phyloP scores from a whole-genome alignment of 2,888 invertebrate species.

The Ormyrus nitidulus region DNA sequence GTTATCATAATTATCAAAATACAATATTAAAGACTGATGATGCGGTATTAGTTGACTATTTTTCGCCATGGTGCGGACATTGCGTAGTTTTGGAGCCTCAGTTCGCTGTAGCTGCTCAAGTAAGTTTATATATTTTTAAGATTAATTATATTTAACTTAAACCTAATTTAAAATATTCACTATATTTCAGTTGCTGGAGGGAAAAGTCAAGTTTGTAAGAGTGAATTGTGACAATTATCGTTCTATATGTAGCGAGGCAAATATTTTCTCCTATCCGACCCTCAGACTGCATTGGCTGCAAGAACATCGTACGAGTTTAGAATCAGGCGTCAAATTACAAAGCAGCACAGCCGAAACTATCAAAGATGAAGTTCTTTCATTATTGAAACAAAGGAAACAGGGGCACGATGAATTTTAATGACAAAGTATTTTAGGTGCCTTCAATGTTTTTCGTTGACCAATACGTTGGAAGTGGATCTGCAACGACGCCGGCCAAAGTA shows the following conservation, averaged over 20 bases:
- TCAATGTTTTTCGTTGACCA: slow-evolving; percentile 3
- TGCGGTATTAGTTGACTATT: slow-evolving; percentile 82
- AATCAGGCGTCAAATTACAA: slow-evolving; percentile 59
- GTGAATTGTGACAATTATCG: slow-evolving; percentile 81
- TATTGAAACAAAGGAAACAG: slow-evolving; percentile 14
- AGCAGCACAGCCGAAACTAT: slow-evolving; percentile 59
- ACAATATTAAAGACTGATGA: slow-evolving; percentile 76
- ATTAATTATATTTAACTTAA: neutral
- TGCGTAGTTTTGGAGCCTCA: slow-evolving; percentile 83
- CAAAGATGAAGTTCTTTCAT: slow-evolving; percentile 33
- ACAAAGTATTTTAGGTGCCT: slow-evolving; percentile 45
- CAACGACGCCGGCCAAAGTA: slow-evolving; percentile 15
- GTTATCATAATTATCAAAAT: slow-evolving; percentile 74
- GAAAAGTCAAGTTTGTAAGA: slow-evolving; percentile 78
- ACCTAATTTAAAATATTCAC: slow-evolving; percentile 6
- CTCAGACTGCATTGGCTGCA: slow-evolving; percentile 80
- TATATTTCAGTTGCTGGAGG: slow-evolving; percentile 61
- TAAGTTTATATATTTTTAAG: slow-evolving; percentile 65
- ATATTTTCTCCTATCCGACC: slow-evolving; percentile 82
- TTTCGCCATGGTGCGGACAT: slow-evolving; percentile 82
- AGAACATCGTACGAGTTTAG: slow-evolving; percentile 71
- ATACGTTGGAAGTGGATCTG: slow-evolving; percentile 7
- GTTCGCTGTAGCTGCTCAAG: slow-evolving; percentile 81
- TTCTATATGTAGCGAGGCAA: slow-evolving; percentile 78
- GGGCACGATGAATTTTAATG: slow-evolving; percentile 56